Percentiles rank a stretch among this genome's conserved stretches.
Evolutionary conservation across 2,797 vertebrate species (phyloP).

Genomic region (Diglossa cyanea): DNA sequence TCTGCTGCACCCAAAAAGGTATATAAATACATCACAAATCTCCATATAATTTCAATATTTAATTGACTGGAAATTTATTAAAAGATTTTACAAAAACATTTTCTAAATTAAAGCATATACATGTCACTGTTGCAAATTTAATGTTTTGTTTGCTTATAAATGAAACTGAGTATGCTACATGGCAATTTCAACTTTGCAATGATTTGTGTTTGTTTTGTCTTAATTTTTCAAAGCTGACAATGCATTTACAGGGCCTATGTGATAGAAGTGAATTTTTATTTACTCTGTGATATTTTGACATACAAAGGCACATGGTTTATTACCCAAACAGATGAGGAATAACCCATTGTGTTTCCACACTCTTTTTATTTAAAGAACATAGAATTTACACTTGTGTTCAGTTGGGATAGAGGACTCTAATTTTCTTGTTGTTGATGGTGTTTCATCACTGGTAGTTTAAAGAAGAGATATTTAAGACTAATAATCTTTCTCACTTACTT

Average conservation of each 20-base stretch:
- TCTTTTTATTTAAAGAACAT: neutral
- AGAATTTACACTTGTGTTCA: neutral
- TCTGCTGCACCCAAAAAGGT: neutral
- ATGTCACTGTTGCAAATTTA: neutral
- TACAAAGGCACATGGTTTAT: neutral
- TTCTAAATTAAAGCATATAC: neutral
- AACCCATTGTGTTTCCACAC: neutral
- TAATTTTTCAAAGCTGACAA: neutral
- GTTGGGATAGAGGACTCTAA: neutral
- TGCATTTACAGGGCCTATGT: neutral
- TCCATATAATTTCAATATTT: slow-evolving; percentile 32
- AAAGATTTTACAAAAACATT: neutral
- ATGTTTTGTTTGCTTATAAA: neutral
- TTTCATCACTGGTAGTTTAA: neutral
- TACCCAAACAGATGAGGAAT: neutral
- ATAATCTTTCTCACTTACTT: neutral
- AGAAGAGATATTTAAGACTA: neutral
- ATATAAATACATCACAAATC: neutral
- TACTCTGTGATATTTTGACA: neutral
- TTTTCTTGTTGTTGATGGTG: neutral
- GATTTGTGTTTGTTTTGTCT: neutral
- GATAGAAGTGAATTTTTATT: neutral
- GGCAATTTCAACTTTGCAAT: neutral
- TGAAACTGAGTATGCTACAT: neutral
- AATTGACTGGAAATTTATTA: neutral